phyloP scores from a whole-genome alignment of 2,797 vertebrate genomes.

The Gouania willdenowi region DNA sequence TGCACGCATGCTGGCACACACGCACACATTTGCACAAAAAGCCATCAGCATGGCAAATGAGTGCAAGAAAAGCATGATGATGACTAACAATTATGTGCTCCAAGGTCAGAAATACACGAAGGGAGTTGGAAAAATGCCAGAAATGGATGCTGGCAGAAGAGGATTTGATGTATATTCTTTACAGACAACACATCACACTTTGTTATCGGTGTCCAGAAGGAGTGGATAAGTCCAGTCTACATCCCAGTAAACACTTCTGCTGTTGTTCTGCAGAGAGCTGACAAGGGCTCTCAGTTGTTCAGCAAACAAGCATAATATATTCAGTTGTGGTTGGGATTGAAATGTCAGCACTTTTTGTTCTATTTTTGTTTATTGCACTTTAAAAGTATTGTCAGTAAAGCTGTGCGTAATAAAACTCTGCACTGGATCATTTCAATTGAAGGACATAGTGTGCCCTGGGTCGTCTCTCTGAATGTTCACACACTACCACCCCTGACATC shows the following conservation, averaged over 20 bases:
- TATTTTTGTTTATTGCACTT: background rate
- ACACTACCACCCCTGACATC: no score
- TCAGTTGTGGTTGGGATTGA: constrained; percentile 5
- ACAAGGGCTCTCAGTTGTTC: constrained; percentile 10
- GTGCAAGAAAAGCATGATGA: constrained; percentile 41
- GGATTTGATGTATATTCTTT: constrained; percentile 46
- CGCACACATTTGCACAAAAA: background rate
- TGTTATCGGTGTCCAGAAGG: constrained; percentile 62
- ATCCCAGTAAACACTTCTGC: constrained; percentile 26
- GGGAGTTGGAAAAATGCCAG: constrained; percentile 42
- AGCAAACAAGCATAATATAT: constrained; percentile 3
- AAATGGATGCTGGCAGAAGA: constrained; percentile 40
- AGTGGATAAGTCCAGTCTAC: constrained; percentile 23
- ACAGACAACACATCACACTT: constrained; percentile 50
- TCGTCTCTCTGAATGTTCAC: no score
- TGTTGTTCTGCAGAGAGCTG: constrained; percentile 34
- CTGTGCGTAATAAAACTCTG: background rate
- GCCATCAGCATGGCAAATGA: constrained; percentile 42
- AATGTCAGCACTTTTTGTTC: background rate
- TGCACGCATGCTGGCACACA: background rate
- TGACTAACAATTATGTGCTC: constrained; percentile 59
- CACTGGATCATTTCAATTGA: no score
- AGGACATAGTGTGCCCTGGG: no score
- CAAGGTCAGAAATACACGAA: constrained; percentile 62
- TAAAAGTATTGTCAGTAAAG: background rate